A percentile compares a stretch with the other conserved stretches of the same genome.
Evolutionary conservation across 2,113 vertebrate genomes (phyloP).

Genomic region (Aptenodytes patagonicus): DNA sequence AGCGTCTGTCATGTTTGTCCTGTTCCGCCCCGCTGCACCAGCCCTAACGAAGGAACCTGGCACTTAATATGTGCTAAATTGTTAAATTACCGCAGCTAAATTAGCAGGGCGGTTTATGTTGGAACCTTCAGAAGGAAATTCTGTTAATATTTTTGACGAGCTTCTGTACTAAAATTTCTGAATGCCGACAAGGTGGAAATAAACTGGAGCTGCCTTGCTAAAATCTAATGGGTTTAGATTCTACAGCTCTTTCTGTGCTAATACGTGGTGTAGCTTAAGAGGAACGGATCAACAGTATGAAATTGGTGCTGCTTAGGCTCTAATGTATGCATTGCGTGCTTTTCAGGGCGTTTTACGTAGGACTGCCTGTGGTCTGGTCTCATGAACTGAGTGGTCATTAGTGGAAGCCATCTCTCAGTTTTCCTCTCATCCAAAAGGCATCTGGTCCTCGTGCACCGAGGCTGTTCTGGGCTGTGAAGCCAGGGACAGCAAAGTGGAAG

Average conservation of each 20-base stretch:
- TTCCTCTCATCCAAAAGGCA: neutral
- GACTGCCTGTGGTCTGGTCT: neutral
- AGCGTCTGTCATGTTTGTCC: accelerated
- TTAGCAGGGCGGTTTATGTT: neutral
- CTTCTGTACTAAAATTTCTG: neutral
- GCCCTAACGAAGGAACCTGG: accelerated
- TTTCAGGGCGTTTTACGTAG: neutral
- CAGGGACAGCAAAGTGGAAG: neutral
- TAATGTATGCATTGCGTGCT: neutral
- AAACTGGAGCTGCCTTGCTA: neutral
- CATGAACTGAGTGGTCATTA: neutral
- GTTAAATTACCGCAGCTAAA: neutral
- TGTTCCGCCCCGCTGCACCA: neutral
- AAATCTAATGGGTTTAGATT: neutral
- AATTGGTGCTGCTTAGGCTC: neutral
- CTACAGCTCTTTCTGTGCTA: neutral
- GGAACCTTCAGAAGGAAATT: neutral
- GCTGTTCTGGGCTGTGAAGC: neutral
- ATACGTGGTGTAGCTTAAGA: neutral
- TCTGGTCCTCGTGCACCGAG: neutral
- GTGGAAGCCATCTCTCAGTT: neutral
- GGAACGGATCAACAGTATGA: neutral
- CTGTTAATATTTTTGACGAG: neutral
- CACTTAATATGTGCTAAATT: neutral
- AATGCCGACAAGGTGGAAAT: neutral